These are phyloP conservation scores for Mythimna albipuncta DNA, from an alignment of 2,888 invertebrate genomes.

Conservation along the genomic window DNA sequence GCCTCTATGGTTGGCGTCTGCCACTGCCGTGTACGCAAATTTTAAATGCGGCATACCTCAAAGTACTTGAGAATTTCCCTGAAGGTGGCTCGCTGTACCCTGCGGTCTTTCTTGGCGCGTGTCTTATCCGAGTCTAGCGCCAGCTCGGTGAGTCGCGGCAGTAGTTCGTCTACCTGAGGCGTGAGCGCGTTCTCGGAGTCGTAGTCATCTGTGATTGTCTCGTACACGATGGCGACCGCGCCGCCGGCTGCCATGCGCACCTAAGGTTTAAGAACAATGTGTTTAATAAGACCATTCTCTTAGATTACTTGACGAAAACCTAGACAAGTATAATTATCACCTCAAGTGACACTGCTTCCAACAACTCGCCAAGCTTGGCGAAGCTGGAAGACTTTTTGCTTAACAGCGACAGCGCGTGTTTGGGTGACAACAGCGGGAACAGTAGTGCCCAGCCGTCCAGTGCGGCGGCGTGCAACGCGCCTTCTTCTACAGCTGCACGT, in stretches of 20 bases:
- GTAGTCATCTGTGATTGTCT: constrained; percentile 90
- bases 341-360: constrained; percentile 83
- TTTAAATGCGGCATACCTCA: constrained; percentile 91
- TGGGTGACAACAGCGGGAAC: constrained; percentile 94
- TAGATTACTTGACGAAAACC: background rate
- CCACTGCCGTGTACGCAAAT: background rate
- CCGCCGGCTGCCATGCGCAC: constrained; percentile 93
- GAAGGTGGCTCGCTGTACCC: constrained; percentile 98
- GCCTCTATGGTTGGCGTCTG: background rate
- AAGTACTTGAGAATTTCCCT: constrained; percentile 97
- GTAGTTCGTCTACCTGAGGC: background rate
- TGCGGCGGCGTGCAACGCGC: constrained; percentile 94
- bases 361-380: constrained; percentile 90
- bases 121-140: constrained; percentile 96
- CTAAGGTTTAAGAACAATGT: constrained; percentile 56
- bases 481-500: constrained; percentile 92
- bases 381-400: constrained; percentile 71
- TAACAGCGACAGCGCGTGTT: constrained; percentile 92
- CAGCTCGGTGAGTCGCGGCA: constrained; percentile 93
- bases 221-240: constrained; percentile 73
- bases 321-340: constrained; percentile 50
- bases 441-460: constrained; percentile 97
- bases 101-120: constrained; percentile 97
- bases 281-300: background rate
- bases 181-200: background rate